phyloP scores from a whole-genome alignment of 2,113 vertebrate species.

The Dromas ardeola region DNA sequence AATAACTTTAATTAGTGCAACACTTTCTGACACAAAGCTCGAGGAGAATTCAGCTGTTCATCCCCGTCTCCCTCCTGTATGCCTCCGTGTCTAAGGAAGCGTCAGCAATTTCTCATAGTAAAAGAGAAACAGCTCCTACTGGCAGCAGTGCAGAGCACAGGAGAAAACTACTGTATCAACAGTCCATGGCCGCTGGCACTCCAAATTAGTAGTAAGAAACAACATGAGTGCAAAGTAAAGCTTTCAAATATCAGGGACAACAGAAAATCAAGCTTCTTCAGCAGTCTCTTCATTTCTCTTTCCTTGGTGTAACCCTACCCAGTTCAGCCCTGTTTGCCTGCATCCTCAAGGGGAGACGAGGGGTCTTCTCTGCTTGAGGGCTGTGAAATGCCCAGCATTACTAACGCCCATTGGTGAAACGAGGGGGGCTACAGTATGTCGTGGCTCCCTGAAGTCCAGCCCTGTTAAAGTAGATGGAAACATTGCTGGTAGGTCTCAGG shows the following conservation, averaged over 20 bases:
- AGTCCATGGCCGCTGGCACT: not conserved
- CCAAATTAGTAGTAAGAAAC: not conserved
- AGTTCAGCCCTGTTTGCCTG: not conserved
- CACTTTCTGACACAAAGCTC: constrained; percentile 26
- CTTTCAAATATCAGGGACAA: not conserved
- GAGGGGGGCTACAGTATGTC: not conserved
- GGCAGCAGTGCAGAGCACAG: not conserved
- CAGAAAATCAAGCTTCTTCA: not conserved
- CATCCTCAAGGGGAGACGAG: not conserved
- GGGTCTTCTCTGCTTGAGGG: not conserved
- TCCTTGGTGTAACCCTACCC: not conserved
- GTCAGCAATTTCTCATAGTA: not conserved
- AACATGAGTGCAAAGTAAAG: not conserved
- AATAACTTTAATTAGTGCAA: constrained; percentile 59
- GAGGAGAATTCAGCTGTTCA: not conserved
- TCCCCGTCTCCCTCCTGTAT: not conserved
- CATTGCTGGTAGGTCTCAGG: not conserved
- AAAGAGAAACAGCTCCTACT: not conserved
- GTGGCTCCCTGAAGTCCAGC: not conserved
- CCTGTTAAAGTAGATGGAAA: not conserved
- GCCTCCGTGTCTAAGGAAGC: not conserved
- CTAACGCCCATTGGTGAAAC: not conserved
- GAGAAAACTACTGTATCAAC: not conserved
- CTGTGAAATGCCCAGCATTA: not conserved
- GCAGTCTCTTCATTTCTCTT: not conserved